Evolutionary conservation across 23 tunicate genomes (phyloP).

Genomic region (Halocynthia aurantium): DNA sequence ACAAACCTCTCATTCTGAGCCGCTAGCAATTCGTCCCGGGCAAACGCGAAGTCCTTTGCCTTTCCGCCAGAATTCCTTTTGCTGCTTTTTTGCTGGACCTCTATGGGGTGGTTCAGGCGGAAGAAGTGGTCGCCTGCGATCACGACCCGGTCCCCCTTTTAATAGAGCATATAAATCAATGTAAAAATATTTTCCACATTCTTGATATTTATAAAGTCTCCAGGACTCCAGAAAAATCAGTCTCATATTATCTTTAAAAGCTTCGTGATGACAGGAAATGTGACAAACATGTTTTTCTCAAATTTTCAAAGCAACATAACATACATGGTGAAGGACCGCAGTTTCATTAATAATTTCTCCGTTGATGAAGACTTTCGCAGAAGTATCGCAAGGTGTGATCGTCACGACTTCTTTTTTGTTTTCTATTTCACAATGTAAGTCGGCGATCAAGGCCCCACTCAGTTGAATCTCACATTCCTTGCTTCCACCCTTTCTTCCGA

Average conservation of each 20-base stretch:
- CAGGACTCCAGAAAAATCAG: too few species aligned
- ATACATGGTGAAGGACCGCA: slow-evolving; percentile 60
- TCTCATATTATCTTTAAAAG: too few species aligned
- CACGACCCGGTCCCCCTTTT: slow-evolving; percentile 76
- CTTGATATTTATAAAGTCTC: too few species aligned
- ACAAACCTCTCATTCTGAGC: slow-evolving; percentile 74
- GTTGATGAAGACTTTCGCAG: slow-evolving; percentile 49
- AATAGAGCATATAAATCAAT: background rate
- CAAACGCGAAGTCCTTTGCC: slow-evolving; percentile 78
- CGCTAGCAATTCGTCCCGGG: slow-evolving; percentile 54
- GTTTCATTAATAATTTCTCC: slow-evolving; percentile 42
- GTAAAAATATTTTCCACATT: too few species aligned
- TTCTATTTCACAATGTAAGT: slow-evolving; percentile 45
- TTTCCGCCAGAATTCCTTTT: slow-evolving; percentile 32
- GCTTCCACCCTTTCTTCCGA: slow-evolving; percentile 57
- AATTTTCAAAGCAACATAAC: background rate
- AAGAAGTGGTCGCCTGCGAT: slow-evolving; percentile 90
- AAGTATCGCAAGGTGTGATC: slow-evolving; percentile 41
- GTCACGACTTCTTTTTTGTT: slow-evolving; percentile 63
- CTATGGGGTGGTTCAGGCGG: slow-evolving; percentile 84
- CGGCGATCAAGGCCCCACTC: slow-evolving; percentile 49
- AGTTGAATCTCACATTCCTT: slow-evolving; percentile 73
- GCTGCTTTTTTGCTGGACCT: slow-evolving; percentile 22
- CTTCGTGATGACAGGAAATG: too few species aligned
- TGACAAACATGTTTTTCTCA: background rate